Evolutionary conservation across 2,888 invertebrate genomes (phyloP).

Genomic region (Tiliacea aurago): DNA sequence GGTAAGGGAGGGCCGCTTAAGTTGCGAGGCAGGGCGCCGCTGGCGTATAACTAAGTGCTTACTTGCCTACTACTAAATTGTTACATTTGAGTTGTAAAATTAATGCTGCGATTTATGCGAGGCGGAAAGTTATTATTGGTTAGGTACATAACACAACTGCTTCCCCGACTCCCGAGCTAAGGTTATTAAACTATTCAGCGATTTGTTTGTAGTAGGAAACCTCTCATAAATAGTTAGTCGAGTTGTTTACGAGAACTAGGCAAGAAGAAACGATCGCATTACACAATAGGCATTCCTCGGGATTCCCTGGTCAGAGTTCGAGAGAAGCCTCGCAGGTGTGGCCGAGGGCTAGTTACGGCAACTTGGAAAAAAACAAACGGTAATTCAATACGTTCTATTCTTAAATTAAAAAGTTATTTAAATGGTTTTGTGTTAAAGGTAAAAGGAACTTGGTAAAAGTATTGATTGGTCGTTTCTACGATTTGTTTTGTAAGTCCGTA

Average conservation of each 20-base stretch:
- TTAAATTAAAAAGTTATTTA: slow-evolving; percentile 44
- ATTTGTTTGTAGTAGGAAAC: slow-evolving; percentile 74
- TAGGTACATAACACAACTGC: slow-evolving; percentile 65
- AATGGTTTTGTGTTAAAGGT: slow-evolving; percentile 30
- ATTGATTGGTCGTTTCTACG: slow-evolving; percentile 12
- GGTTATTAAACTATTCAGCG: slow-evolving; percentile 64
- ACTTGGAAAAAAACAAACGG: slow-evolving; percentile 70
- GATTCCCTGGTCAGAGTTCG: slow-evolving; percentile 88
- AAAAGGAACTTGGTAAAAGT: slow-evolving; percentile 25
- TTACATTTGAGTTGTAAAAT: slow-evolving; percentile 89
- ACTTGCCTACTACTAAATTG: slow-evolving; percentile 88
- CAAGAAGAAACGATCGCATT: slow-evolving; percentile 80
- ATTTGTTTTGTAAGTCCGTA: slow-evolving; percentile 1
- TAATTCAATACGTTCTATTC: slow-evolving; percentile 71
- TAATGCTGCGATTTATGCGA: slow-evolving; percentile 87
- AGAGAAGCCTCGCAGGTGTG: slow-evolving; percentile 84
- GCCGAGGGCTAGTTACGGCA: slow-evolving; percentile 81
- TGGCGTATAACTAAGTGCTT: slow-evolving; percentile 88
- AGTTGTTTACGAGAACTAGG: slow-evolving; percentile 72
- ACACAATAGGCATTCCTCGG: slow-evolving; percentile 81
- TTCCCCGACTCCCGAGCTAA: slow-evolving; percentile 44
- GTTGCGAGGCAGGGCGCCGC: slow-evolving; percentile 84
- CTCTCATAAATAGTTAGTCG: slow-evolving; percentile 77
- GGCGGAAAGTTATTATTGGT: slow-evolving; percentile 75
- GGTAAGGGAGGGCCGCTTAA: slow-evolving; percentile 87